A percentile compares a stretch with the other conserved stretches of the same genome.
phyloP scores from a whole-genome alignment of 2,888 invertebrate genomes.

The Athripsodes cinereus region DNA sequence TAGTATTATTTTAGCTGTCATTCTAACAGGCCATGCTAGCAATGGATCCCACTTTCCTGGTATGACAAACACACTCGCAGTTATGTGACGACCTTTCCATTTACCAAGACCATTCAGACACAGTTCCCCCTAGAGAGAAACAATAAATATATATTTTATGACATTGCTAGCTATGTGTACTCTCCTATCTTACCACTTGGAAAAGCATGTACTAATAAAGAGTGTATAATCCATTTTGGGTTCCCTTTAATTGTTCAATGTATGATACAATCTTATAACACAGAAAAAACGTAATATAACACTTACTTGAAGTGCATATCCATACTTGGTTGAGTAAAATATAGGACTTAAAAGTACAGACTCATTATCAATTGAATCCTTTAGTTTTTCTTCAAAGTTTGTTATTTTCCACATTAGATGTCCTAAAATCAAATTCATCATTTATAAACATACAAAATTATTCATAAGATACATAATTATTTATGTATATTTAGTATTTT shows the following conservation, averaged over 20 bases:
- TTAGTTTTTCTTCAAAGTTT: conserved; percentile 58
- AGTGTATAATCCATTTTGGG: no score
- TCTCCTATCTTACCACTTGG: no score
- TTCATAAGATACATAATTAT: no score
- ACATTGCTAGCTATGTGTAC: not conserved
- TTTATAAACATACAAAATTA: no score
- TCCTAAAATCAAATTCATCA: conserved; percentile 40
- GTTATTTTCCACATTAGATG: conserved; percentile 67
- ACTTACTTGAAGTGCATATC: conserved; percentile 64
- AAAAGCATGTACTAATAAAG: no score
- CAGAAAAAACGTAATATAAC: no score
- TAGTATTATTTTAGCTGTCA: conserved; percentile 58
- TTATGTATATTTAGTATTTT: no score
- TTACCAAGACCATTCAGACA: conserved; percentile 69
- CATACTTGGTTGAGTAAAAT: conserved; percentile 64
- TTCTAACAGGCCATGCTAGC: conserved; percentile 66
- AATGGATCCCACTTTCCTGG: conserved; percentile 66
- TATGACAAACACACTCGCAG: conserved; percentile 61
- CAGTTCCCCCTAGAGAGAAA: conserved; percentile 51
- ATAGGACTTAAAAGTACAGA: conserved; percentile 59
- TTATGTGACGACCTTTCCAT: conserved; percentile 68
- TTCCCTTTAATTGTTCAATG: no score
- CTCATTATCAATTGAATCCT: conserved; percentile 60
- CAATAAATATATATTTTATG: not conserved
- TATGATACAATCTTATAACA: no score